Evolutionary conservation across 1,140 invertebrate genomes (phyloP).

Genomic region (Bombus waltoni): DNA sequence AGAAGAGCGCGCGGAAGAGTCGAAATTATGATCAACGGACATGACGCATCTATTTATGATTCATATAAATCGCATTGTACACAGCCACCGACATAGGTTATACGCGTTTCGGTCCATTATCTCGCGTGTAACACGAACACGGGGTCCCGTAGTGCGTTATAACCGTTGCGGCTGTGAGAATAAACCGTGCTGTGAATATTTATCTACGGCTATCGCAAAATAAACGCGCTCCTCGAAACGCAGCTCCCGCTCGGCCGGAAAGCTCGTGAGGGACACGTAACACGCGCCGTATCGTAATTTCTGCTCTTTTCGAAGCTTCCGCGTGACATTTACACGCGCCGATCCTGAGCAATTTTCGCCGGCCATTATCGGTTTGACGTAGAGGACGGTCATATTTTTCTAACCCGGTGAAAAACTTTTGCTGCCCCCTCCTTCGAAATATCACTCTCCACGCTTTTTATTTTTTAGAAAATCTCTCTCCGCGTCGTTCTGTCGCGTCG

Average conservation of each 20-base stretch:
- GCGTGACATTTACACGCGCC: background rate
- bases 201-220: slow-evolving; percentile 65
- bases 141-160: slow-evolving; percentile 54
- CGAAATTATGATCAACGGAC: slow-evolving; percentile 59
- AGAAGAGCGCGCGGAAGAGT: slow-evolving; percentile 1
- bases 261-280: background rate
- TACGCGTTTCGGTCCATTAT: slow-evolving; percentile 62
- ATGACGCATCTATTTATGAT: slow-evolving; percentile 66
- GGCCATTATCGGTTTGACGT: slow-evolving; percentile 12
- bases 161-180: slow-evolving; percentile 41
- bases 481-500: background rate
- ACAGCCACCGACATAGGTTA: slow-evolving; percentile 29
- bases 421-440: background rate
- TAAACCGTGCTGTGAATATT: slow-evolving; percentile 67
- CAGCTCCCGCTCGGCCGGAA: background rate
- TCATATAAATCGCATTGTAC: slow-evolving; percentile 66
- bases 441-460: background rate
- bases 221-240: slow-evolving; percentile 52
- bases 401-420: background rate
- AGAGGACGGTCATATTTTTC: slow-evolving; percentile 7
- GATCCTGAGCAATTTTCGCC: background rate
- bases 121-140: slow-evolving; percentile 55
- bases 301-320: slow-evolving; percentile 1
- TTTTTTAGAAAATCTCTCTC: background rate
- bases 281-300: slow-evolving; percentile 29